These are phyloP conservation scores for Oscheius sp. DNA, from an alignment of 2,888 invertebrate species.

Conservation along the genomic window DNA sequence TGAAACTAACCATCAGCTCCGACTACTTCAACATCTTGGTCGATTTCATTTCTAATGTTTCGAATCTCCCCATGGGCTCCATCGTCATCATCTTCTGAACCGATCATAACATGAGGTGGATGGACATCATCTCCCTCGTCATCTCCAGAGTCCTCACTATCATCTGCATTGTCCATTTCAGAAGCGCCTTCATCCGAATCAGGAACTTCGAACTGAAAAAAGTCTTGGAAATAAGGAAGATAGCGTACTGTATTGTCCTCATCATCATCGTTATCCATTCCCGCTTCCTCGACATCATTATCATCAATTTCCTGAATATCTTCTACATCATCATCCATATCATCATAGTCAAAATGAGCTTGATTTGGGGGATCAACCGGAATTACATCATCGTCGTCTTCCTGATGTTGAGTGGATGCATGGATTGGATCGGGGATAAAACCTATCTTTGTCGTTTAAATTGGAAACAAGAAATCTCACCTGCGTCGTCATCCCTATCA, in stretches of 20 bases:
- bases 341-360: conserved; percentile 31
- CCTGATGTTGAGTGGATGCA: not conserved
- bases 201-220: conserved; percentile 10
- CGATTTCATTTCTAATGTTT: conserved; percentile 18
- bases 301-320: conserved; percentile 26
- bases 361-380: conserved; percentile 18
- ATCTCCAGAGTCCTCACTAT: conserved; percentile 23
- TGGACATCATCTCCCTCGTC: conserved; percentile 6
- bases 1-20: conserved; percentile 35
- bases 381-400: conserved; percentile 19
- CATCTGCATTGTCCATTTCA: conserved; percentile 26
- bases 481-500: not conserved
- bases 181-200: conserved; percentile 31
- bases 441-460: not conserved
- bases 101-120: conserved; percentile 11
- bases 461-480: not conserved
- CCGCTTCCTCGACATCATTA: conserved; percentile 8
- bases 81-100: conserved; percentile 28
- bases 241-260: conserved; percentile 1
- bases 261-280: conserved; percentile 20
- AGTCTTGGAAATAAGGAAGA: not conserved
- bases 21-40: conserved; percentile 33
- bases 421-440: conserved; percentile 20
- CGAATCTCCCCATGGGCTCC: conserved; percentile 15
- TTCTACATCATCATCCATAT: conserved; percentile 32